These are phyloP conservation scores for Montipora capricornis DNA, from an alignment of 64 coral and sea anemone genomes.

Conservation along the genomic window DNA sequence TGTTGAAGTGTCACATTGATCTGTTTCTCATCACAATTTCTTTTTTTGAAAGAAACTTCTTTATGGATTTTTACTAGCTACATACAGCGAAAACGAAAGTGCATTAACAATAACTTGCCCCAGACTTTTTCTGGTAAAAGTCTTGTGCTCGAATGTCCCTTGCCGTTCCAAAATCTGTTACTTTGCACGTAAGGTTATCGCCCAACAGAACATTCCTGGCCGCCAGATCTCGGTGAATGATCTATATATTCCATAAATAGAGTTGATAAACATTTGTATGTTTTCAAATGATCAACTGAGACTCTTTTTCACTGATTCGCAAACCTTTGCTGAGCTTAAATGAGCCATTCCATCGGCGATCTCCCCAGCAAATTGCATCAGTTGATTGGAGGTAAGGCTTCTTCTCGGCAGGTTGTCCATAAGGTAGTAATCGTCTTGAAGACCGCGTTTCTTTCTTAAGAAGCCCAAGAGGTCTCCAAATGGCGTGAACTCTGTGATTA, in stretches of 20 bases:
- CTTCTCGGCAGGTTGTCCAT: conserved; percentile 4
- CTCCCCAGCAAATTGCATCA: conserved; percentile 54
- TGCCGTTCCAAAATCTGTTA: conserved; percentile 57
- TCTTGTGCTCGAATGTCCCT: conserved; percentile 9
- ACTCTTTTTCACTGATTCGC: not conserved
- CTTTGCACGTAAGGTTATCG: conserved; percentile 48
- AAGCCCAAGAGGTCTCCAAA: conserved; percentile 68
- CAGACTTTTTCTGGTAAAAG: conserved; percentile 26
- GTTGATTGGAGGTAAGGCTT: conserved; percentile 27
- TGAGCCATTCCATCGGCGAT: conserved; percentile 63
- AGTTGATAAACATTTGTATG: not conserved
- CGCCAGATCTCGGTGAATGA: conserved; percentile 65
- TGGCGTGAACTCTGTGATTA: conserved; percentile 62
- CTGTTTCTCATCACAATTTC: no score
- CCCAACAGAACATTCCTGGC: conserved; percentile 57
- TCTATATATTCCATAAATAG: not conserved
- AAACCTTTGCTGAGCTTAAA: conserved; percentile 42
- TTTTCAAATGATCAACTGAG: not conserved
- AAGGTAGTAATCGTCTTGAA: conserved; percentile 36
- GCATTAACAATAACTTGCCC: not conserved
- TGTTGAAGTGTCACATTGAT: no score
- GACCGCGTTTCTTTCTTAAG: conserved; percentile 54
- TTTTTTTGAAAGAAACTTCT: no score
- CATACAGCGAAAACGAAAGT: not conserved
- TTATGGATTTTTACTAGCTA: no score